Conservation (phyloP, 2,797 vertebrate genomes). For the Alcedo atthis region DNA sequence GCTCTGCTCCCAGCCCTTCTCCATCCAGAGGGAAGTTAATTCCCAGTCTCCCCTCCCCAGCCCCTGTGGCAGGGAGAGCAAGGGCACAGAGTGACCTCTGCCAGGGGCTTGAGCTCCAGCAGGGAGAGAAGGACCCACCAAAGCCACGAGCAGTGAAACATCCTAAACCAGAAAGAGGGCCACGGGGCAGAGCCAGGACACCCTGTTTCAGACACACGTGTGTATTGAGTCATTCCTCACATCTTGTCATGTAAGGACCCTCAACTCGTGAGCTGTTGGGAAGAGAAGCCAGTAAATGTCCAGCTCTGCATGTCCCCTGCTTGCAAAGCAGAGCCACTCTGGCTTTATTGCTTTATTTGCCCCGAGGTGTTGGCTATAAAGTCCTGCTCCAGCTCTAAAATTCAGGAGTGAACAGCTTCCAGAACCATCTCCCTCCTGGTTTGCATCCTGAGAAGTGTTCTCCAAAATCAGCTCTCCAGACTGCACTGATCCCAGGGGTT, state of each 20-base stretch:
- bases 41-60: neutral
- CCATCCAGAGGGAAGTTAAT: neutral
- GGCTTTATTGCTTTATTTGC: neutral
- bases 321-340: neutral
- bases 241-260: neutral
- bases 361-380: neutral
- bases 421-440: neutral
- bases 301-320: neutral
- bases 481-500: neutral
- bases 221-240: neutral
- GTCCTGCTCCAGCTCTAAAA: neutral
- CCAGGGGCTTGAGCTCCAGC: neutral
- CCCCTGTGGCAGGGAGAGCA: fast-evolving
- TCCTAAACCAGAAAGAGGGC: neutral
- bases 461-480: neutral
- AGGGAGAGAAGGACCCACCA: neutral
- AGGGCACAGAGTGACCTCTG: neutral
- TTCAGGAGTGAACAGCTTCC: neutral
- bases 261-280: fast-evolving
- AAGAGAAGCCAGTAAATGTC: neutral
- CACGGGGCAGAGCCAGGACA: neutral
- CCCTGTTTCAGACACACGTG: neutral
- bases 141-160: fast-evolving
- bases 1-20: neutral
- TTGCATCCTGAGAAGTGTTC: neutral